Evolutionary conservation across 2,797 vertebrate genomes (phyloP).

Genomic region (Geotrypetes seraphini): DNA sequence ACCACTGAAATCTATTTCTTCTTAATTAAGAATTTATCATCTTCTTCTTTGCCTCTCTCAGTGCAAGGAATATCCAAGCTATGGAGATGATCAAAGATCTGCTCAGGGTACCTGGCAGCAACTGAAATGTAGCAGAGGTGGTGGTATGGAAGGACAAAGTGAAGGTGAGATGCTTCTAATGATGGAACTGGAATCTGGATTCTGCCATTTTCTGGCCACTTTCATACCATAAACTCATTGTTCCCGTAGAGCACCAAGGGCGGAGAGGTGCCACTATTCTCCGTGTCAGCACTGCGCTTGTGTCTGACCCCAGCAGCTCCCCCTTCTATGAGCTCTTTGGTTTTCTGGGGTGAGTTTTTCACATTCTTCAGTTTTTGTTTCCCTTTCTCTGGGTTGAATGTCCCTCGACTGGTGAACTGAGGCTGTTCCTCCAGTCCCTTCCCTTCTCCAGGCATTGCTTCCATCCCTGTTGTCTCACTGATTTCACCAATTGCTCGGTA

Average conservation of each 20-base stretch:
- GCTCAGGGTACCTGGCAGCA: not conserved
- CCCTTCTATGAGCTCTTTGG: conserved; percentile 63
- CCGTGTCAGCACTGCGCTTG: conserved; percentile 57
- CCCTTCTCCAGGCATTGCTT: conserved; percentile 36
- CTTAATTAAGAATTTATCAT: not conserved
- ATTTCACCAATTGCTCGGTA: conserved; percentile 51
- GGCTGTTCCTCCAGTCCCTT: conserved; percentile 61
- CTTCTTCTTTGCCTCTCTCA: not conserved
- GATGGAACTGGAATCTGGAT: not conserved
- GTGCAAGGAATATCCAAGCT: not conserved
- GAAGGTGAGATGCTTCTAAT: conserved; percentile 2
- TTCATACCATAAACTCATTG: conserved; percentile 97
- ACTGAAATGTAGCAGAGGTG: not conserved
- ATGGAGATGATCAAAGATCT: not conserved
- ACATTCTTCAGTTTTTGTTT: conserved; percentile 83
- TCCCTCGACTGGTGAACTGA: conserved; percentile 82
- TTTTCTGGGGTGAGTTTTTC: conserved; percentile 68
- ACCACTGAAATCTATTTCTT: not conserved
- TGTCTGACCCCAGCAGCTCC: conserved; percentile 27
- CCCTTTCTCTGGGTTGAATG: conserved; percentile 86
- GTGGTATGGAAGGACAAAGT: conserved; percentile 2
- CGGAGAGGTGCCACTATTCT: conserved; percentile 47
- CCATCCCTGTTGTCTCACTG: conserved; percentile 13
- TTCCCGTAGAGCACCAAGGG: conserved; percentile 76
- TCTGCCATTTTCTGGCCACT: not conserved